phyloP scores from a whole-genome alignment of 2,797 vertebrate genomes.

The Syndactyla subalaris region DNA sequence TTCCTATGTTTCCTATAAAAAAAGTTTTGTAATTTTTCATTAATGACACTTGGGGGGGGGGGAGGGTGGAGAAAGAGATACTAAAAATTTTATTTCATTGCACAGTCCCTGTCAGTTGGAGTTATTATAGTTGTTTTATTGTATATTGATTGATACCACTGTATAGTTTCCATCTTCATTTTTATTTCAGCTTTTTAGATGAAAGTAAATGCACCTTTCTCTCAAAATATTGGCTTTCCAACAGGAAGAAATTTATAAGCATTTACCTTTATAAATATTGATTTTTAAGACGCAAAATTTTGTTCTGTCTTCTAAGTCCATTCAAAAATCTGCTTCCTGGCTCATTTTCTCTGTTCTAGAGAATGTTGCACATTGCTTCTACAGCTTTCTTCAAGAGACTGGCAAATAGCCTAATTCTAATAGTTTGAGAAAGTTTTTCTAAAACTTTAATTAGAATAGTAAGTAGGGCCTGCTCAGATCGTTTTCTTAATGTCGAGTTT shows the following conservation, averaged over 20 bases:
- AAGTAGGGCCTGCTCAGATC: background rate
- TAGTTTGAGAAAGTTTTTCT: background rate
- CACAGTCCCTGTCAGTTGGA: background rate
- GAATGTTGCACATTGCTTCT: background rate
- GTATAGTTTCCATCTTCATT: background rate
- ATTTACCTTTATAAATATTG: background rate
- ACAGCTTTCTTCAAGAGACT: background rate
- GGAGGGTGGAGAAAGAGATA: background rate
- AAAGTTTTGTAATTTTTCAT: background rate
- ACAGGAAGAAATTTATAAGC: background rate
- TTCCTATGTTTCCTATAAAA: background rate
- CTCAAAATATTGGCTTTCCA: background rate
- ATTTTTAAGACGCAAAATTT: background rate
- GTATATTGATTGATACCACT: background rate
- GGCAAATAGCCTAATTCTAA: background rate
- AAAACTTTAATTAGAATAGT: background rate
- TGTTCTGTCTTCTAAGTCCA: background rate
- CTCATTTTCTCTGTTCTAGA: background rate
- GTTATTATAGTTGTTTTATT: background rate
- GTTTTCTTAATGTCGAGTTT: background rate
- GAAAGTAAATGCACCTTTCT: background rate
- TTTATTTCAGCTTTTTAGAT: background rate
- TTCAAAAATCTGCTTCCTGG: background rate
- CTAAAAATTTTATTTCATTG: background rate
- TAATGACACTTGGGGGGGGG: background rate